Base-by-base conservation (phyloP, 1,140 invertebrate species). In the Pogonomyrmex barbatus region DNA sequence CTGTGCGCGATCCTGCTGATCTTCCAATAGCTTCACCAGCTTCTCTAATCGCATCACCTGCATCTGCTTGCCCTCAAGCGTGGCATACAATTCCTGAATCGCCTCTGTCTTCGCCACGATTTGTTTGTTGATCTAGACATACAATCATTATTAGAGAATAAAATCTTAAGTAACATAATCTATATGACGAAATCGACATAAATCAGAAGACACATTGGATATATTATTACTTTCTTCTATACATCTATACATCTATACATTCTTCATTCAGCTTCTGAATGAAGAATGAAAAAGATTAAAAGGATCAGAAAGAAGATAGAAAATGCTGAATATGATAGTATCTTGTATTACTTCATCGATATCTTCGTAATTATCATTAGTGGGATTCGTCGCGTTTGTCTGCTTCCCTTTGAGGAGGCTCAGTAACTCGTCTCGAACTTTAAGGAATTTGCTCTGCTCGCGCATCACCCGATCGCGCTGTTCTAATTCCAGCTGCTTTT, bases 11-110 rank as follows among this genome's bases (percentile, higher is more conserved):
- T 95, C 93, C 65, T 96, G 96, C 85, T 96, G 96, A 63, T 96
- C 96, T 85, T 96, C 96, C 89, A 97, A 92, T 58, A 96, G 93
- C 73, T 96, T 94, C 5, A 97, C 96, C 6, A 96, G 94, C 85
- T 96, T 96, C 84, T 96, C 96, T 73, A 96, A 88, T 47, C 94
- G 93, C 76, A 94, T 95, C 24, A 97, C 94, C 87, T 96, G 95
- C 75, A 94, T 92, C 89, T 96, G 96, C 68, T 97, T 97, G 14
- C 91, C 93, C 67, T 96, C 95, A 3, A 97, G 89, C 0, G 95
- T 95, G 0, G 91, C 78, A 58, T 96, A 95, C 2, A 96, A 85
- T 75, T 96, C 95, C 54, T 95, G 94, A 17, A 96, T 95, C 77
- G 96, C 95, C 24, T 96, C 95, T 0, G 95, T 94, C 81, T 96